Evolutionary conservation across 35 echinoderm and acorn worm genomes (phyloP).

Genomic region (Apostichopus californicus): DNA sequence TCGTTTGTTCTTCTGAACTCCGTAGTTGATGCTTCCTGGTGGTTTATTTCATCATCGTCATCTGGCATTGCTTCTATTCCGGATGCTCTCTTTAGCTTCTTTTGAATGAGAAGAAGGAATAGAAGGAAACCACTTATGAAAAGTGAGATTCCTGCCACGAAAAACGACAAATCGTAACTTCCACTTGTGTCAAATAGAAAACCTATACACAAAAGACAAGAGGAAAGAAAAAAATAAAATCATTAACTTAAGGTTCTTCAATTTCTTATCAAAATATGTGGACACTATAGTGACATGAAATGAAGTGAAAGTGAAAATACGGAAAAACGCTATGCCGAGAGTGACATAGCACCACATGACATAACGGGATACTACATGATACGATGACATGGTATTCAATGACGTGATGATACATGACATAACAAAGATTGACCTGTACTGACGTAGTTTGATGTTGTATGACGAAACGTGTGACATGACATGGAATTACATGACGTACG

Average conservation of each 20-base stretch:
- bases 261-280: not conserved
- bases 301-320: not conserved
- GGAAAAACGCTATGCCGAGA: not conserved
- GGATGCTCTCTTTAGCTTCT: not conserved
- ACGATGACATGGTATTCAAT: not conserved
- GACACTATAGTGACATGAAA: not conserved
- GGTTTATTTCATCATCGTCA: not conserved
- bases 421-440: too few relatives aligned
- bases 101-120: not conserved
- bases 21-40: not conserved
- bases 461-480: too few relatives aligned
- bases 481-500: too few relatives aligned
- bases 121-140: not conserved
- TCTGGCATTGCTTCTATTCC: not conserved
- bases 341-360: not conserved
- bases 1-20: not conserved
- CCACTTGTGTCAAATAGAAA: conserved; percentile 9
- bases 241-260: not conserved
- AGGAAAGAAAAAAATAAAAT: not conserved
- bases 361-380: not conserved
- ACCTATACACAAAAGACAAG: not conserved
- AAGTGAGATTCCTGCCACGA: conserved; percentile 11
- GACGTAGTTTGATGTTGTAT: too few relatives aligned
- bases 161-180: conserved; percentile 14
- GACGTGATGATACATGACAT: too few relatives aligned